These are phyloP conservation scores for Nomada fucata DNA, from an alignment of 2,888 invertebrate genomes.

Conservation along the genomic window DNA sequence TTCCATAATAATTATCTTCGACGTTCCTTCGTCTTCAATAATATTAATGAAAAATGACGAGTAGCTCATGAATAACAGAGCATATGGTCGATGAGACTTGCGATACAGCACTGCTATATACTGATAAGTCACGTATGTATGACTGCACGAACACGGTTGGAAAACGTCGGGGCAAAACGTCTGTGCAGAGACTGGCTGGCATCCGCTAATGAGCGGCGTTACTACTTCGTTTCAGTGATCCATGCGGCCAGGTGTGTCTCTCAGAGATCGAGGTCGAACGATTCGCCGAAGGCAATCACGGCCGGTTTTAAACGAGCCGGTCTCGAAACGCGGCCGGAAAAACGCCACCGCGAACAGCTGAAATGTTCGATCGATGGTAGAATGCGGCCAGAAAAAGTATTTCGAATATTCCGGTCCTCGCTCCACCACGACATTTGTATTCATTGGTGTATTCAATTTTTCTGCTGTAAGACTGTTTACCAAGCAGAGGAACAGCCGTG, in stretches of 20 bases:
- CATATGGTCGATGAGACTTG: not conserved
- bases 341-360: slow-evolving; percentile 22
- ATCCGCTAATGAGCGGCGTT: slow-evolving; percentile 66
- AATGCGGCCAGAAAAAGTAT: not conserved
- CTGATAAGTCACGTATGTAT: slow-evolving; percentile 9
- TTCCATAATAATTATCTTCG: not conserved
- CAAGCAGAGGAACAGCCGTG: too few species aligned
- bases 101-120: not conserved
- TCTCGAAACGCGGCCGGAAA: slow-evolving; percentile 26
- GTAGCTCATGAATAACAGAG: too few species aligned
- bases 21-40: not conserved
- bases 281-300: slow-evolving; percentile 62
- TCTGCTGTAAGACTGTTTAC: not conserved
- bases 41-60: too few species aligned
- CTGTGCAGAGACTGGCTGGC: slow-evolving; percentile 38
- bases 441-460: slow-evolving; percentile 15
- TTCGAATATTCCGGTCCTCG: not conserved
- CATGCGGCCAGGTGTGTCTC: slow-evolving; percentile 55
- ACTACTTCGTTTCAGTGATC: slow-evolving; percentile 55
- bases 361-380: slow-evolving; percentile 9
- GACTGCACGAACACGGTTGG: slow-evolving; percentile 13
- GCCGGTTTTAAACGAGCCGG: slow-evolving; percentile 15
- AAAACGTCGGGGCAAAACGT: slow-evolving; percentile 39
- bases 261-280: slow-evolving; percentile 45
- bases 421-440: slow-evolving; percentile 21